phyloP scores from a whole-genome alignment of 2,888 invertebrate genomes.

The Caenorhabditis sp. region DNA sequence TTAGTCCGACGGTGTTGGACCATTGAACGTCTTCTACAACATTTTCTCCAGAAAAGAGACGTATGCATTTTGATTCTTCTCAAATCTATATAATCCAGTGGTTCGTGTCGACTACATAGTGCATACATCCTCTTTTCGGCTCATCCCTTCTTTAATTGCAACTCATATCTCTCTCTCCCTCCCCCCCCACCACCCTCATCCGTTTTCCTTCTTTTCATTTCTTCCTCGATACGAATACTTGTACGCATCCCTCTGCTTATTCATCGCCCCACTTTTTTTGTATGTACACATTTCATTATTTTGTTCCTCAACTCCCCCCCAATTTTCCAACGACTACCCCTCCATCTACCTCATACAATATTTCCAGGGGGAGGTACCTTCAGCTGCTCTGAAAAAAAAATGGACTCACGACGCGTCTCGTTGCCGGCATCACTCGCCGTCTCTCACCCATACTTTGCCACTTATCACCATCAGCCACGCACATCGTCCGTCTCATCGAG shows the following conservation, averaged over 20 bases:
- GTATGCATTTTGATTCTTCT: constrained; percentile 7
- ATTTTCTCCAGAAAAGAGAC: neutral
- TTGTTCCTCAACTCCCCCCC: neutral
- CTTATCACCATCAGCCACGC: constrained; percentile 46
- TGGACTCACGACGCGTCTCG: constrained; percentile 65
- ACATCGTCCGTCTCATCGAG: constrained; percentile 48
- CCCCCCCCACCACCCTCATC: constrained; percentile 27
- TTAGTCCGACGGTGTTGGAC: constrained; percentile 1
- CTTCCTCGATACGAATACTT: constrained; percentile 33
- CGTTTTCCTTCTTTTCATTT: constrained; percentile 6
- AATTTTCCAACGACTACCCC: neutral
- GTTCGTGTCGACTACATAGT: neutral
- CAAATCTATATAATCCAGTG: constrained; percentile 16
- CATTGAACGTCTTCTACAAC: constrained; percentile 22
- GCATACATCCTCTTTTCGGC: constrained; percentile 18
- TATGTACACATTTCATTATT: constrained; percentile 28
- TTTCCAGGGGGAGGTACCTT: constrained; percentile 50
- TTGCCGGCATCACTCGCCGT: constrained; percentile 63
- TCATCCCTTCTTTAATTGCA: constrained; percentile 60
- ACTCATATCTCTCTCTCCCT: constrained; percentile 33
- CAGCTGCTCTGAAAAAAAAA: constrained; percentile 27
- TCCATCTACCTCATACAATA: constrained; percentile 9
- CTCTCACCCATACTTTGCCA: constrained; percentile 49
- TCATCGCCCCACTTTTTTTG: neutral
- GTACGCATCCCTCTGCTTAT: constrained; percentile 16